Evolutionary conservation across 1,140 invertebrate genomes (phyloP).

Genomic region (Drosophila littoralis): DNA sequence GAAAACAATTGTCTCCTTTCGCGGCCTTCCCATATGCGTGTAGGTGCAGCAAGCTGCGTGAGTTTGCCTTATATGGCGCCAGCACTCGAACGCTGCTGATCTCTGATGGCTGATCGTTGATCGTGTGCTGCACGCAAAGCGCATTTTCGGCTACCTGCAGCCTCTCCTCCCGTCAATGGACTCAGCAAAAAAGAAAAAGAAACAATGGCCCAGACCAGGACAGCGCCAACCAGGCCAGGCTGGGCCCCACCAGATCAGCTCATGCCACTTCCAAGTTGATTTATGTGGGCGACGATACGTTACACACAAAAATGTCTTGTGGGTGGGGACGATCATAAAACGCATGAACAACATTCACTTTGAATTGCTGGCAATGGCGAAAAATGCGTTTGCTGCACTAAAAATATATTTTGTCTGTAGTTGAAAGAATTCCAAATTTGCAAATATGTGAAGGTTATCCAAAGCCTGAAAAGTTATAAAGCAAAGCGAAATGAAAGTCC

Average conservation of each 20-base stretch:
- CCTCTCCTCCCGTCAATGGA: constrained; percentile 2
- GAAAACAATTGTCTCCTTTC: constrained; percentile 72
- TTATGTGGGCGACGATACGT: constrained; percentile 70
- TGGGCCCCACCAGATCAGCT: constrained; percentile 27
- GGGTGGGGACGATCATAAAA: constrained; percentile 52
- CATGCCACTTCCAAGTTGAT: constrained; percentile 66
- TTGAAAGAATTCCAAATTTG: constrained; percentile 31
- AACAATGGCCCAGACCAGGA: constrained; percentile 53
- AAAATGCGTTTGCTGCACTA: constrained; percentile 59
- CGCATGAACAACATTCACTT: constrained; percentile 75
- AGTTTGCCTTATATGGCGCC: constrained; percentile 73
- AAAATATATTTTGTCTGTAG: constrained; percentile 28
- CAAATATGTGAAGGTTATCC: constrained; percentile 8
- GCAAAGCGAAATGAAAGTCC: neutral
- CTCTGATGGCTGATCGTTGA: constrained; percentile 20
- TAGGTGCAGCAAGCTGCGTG: constrained; percentile 72
- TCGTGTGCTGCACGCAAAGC: constrained; percentile 75
- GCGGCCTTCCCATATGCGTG: constrained; percentile 25
- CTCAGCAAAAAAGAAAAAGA: constrained; percentile 18
- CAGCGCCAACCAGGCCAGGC: constrained; percentile 22
- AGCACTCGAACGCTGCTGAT: constrained; percentile 39
- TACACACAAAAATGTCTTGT: constrained; percentile 24
- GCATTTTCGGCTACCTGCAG: constrained; percentile 72
- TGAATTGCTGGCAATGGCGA: constrained; percentile 55
- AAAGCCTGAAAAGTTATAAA: neutral